Evolutionary conservation across 92 coral and sea anemone species (phyloP).

Genomic region (Epizoanthus fatuus): DNA sequence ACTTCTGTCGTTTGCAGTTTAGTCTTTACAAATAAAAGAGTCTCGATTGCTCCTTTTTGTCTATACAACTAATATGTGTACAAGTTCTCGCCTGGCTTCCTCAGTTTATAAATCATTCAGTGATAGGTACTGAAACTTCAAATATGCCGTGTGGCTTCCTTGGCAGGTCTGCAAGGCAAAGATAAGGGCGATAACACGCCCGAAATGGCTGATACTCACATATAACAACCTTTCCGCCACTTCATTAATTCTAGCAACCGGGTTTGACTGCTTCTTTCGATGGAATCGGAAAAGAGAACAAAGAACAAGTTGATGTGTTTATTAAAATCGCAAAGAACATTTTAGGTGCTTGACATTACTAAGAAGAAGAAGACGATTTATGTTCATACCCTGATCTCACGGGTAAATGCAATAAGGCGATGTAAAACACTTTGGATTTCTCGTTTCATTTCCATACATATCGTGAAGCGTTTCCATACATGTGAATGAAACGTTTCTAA

Average conservation of each 20-base stretch:
- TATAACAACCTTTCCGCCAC: constrained; percentile 28
- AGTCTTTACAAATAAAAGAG: background rate
- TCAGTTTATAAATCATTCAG: constrained; percentile 88
- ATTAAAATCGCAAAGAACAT: background rate
- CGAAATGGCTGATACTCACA: constrained; percentile 11
- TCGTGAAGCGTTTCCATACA: background rate
- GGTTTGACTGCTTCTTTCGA: constrained; percentile 13
- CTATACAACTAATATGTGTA: background rate
- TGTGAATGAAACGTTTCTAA: background rate
- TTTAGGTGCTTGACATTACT: constrained; percentile 15
- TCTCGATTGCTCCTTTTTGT: background rate
- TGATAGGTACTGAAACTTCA: constrained; percentile 69
- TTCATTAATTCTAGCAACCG: constrained; percentile 31
- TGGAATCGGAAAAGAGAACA: constrained; percentile 4
- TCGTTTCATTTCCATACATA: background rate
- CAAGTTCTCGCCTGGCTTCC: constrained; percentile 36
- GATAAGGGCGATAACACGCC: constrained; percentile 47
- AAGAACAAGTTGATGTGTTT: no score
- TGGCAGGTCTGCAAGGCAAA: constrained; percentile 11
- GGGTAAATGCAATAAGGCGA: background rate
- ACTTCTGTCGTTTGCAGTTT: background rate
- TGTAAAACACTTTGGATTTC: background rate
- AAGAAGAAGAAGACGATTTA: background rate
- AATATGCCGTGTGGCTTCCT: constrained; percentile 31
- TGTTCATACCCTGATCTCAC: background rate